Conservation (phyloP, 2,888 invertebrate genomes). For the Volucella inanis region DNA sequence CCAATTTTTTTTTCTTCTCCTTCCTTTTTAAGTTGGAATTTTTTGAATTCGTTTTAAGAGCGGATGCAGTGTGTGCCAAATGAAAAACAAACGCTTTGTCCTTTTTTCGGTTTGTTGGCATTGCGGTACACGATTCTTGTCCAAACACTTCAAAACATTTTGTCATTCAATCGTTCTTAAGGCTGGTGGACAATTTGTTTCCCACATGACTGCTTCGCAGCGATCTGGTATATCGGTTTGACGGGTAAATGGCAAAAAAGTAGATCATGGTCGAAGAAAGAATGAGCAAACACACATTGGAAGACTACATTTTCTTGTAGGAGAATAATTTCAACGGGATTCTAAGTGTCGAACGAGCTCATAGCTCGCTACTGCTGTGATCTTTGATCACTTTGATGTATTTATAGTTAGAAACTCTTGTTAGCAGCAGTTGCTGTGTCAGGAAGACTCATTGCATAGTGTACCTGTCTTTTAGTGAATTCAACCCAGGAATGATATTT, state of each 20-base stretch:
- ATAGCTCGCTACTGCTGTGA: no score
- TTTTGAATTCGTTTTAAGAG: conserved; percentile 15
- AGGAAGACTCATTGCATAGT: no score
- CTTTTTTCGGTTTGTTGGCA: conserved; percentile 6
- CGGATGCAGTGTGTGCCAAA: conserved; percentile 63
- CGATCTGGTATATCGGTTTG: background rate
- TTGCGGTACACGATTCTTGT: conserved; percentile 76
- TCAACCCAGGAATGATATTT: no score
- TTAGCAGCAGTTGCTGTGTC: no score
- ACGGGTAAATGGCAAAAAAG: conserved; percentile 22
- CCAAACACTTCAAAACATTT: conserved; percentile 83
- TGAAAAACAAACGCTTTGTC: conserved; percentile 40
- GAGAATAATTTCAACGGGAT: no score
- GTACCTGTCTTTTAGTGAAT: no score
- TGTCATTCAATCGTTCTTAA: conserved; percentile 79
- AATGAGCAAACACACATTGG: no score
- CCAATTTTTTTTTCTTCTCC: background rate
- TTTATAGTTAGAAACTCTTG: no score
- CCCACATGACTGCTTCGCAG: conserved; percentile 24
- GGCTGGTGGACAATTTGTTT: conserved; percentile 29
- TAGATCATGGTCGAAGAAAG: background rate
- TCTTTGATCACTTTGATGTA: no score
- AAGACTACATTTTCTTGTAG: no score
- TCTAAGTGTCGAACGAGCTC: no score
- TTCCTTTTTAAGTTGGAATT: conserved; percentile 31